Conservation (phyloP, 23 tunicate species). For the Oikopleura dioica region DNA sequence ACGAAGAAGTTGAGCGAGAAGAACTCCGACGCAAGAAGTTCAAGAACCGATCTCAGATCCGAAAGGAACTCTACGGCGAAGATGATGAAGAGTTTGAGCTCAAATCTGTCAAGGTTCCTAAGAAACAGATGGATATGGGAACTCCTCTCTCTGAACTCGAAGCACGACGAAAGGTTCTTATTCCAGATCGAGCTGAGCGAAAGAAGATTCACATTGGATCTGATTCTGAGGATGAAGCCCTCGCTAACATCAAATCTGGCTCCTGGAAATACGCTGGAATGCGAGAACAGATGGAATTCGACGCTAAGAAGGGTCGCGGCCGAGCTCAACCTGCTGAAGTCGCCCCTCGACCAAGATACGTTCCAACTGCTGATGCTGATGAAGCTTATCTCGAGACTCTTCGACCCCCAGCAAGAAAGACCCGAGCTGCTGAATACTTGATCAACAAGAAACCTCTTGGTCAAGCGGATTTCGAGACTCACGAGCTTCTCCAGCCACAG, state of each 20-base stretch:
- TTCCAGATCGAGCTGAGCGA: neutral
- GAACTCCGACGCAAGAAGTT: constrained; percentile 19
- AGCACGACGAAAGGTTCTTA: neutral
- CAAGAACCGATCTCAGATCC: constrained; percentile 28
- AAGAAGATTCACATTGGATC: constrained; percentile 15
- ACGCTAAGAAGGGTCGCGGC: neutral
- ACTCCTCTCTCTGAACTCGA: neutral
- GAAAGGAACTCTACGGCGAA: constrained; percentile 16
- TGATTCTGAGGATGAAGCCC: constrained; percentile 73
- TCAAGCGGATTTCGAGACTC: constrained; percentile 12
- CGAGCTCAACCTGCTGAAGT: neutral
- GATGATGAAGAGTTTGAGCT: constrained; percentile 19
- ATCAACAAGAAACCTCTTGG: constrained; percentile 20
- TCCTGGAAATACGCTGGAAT: constrained; percentile 54
- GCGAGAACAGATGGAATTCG: constrained; percentile 1
- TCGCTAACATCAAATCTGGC: constrained; percentile 41
- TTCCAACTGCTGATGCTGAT: constrained; percentile 12
- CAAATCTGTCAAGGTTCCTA: constrained; percentile 31
- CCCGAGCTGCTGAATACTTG: constrained; percentile 21
- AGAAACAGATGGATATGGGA: constrained; percentile 16
- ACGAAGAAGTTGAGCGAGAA: constrained; percentile 16
- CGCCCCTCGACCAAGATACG: neutral
- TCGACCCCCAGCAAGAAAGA: constrained; percentile 27
- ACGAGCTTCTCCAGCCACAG: neutral
- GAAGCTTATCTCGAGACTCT: constrained; percentile 2